A percentile compares a stretch with the other conserved stretches of the same genome.
Evolutionary conservation across 2,113 vertebrate genomes (phyloP).

Genomic region (Pelodiscus sinensis): DNA sequence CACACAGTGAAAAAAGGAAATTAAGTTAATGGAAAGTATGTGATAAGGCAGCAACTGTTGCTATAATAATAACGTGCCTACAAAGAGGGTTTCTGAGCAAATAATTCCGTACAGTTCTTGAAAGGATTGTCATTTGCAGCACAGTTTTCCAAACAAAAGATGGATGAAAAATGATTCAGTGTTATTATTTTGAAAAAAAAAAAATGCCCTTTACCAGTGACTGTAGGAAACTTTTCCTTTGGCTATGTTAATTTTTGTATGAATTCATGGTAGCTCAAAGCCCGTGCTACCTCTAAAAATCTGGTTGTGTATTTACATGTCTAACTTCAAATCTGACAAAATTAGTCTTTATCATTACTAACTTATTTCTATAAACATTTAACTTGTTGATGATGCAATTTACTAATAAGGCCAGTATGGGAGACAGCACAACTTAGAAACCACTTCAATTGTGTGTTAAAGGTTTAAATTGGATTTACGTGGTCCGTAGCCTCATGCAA

Average conservation of each 20-base stretch:
- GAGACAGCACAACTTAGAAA: not conserved
- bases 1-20: constrained; percentile 66
- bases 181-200: not conserved
- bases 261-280: constrained; percentile 34
- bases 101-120: constrained; percentile 68
- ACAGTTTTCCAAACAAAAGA: constrained; percentile 31
- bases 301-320: not conserved
- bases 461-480: not conserved
- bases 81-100: constrained; percentile 76
- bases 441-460: not conserved
- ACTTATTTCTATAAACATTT: not conserved
- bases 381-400: not conserved
- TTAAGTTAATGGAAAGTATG: constrained; percentile 64
- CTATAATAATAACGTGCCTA: constrained; percentile 46
- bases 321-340: not conserved
- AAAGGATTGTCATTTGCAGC: constrained; percentile 56
- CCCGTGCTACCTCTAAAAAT: not conserved
- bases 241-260: not conserved
- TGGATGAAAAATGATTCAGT: constrained; percentile 34
- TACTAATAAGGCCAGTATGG: not conserved
- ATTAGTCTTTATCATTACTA: not conserved
- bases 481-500: not conserved
- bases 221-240: not conserved
- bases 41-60: constrained; percentile 48
- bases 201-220: not conserved